Evolutionary conservation across 2,888 invertebrate genomes (phyloP), one percentile per base, ranked within the genome.

Genomic region (Pemphredon lugubris): DNA sequence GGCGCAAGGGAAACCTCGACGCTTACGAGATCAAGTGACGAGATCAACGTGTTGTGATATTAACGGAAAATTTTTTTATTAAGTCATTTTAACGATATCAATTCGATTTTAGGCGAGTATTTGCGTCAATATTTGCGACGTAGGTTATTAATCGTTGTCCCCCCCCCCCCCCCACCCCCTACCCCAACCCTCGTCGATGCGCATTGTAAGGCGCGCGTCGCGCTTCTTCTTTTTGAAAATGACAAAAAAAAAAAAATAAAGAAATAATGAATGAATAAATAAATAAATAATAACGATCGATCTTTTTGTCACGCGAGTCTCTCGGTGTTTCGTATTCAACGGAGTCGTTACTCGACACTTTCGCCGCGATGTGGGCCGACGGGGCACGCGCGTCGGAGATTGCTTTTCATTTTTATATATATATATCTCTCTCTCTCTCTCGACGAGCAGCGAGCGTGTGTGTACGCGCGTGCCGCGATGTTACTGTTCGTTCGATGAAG

Each of bases 181-280:
- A n/a, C n/a, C n/a, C n/a, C n/a, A n/a, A n/a, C n/a, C n/a, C 86
- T 83, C 69, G 84, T 85, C 87, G 83, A 83, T 84, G 78, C 83
- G 84, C 85, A 87, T 82, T 88, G 84, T 88, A 86, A 59, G 37
- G 83, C 80, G 85, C 86, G 87, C 84, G 81, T 84, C 83, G 84
- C 84, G 86, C 77, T 87, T 89, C n/a, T n/a, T n/a, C n/a, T n/a
- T 88, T 87, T 88, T 85, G 81, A 87, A n/a, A n/a, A n/a, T 85
- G 26, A 26, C 4, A 26, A 26, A 26, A 26, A 26, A 83, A 84
- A 26, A 26, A 83, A 84, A 86, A 88, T 85, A 84, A 86, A n/a
- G n/a, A n/a, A n/a, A n/a, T n/a, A n/a, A n/a, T n/a, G n/a, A n/a
- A n/a, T n/a, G n/a, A n/a, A n/a, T n/a, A n/a, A n/a, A n/a, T n/a